Evolutionary conservation across 2,888 invertebrate genomes (phyloP).

Genomic region (Amiota communis): DNA sequence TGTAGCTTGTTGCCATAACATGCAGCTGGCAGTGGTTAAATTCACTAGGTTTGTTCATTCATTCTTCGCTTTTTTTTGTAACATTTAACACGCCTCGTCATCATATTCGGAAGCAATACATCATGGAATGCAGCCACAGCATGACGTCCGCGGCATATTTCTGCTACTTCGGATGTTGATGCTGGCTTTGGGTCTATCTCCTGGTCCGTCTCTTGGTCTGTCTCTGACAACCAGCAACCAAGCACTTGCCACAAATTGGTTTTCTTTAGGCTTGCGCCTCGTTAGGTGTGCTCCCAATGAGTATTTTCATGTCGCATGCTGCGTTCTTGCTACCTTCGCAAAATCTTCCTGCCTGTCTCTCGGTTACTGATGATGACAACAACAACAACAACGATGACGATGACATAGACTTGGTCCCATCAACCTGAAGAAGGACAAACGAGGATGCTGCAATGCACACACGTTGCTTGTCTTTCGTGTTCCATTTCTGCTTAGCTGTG

Average conservation of each 20-base stretch:
- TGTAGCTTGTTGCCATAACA: neutral
- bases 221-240: conserved; percentile 57
- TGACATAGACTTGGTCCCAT: neutral
- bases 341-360: conserved; percentile 15
- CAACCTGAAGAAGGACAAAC: neutral
- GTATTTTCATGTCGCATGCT: conserved; percentile 11
- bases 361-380: neutral
- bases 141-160: conserved; percentile 30
- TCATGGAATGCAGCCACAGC: conserved; percentile 48
- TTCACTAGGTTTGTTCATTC: neutral
- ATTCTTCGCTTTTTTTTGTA: conserved; percentile 25
- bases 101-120: conserved; percentile 66
- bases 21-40: conserved; percentile 13
- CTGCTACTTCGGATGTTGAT: neutral
- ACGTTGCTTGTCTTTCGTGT: neutral
- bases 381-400: neutral
- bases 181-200: conserved; percentile 18
- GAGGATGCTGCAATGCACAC: conserved; percentile 3
- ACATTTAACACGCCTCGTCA: conserved; percentile 64
- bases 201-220: conserved; percentile 52
- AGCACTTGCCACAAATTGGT: conserved; percentile 66
- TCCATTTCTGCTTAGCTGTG: neutral
- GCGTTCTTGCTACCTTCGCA: conserved; percentile 3
- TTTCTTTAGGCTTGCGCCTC: conserved; percentile 49
- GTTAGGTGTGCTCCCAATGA: conserved; percentile 36